Conservation (phyloP, 2,797 vertebrate species). For the Cynodonichthys magdalenae region DNA sequence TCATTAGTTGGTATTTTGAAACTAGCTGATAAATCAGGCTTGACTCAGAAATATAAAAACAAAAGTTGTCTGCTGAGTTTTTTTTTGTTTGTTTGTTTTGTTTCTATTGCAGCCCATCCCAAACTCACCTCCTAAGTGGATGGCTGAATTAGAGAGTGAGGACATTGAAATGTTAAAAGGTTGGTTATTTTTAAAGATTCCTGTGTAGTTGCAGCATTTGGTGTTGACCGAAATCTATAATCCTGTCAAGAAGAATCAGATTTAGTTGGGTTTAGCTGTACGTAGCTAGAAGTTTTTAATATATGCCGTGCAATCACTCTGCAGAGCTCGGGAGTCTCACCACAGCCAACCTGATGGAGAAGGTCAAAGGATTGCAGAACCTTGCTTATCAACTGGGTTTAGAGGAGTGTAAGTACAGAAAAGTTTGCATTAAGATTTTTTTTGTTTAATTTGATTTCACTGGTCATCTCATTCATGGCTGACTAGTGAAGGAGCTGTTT, state of each 20-base stretch:
- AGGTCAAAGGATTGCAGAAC: constrained; percentile 97
- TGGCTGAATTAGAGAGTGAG: constrained; percentile 96
- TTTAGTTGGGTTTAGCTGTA: not conserved
- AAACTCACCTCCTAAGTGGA: constrained; percentile 97
- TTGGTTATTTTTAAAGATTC: constrained; percentile 41
- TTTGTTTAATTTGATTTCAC: not conserved
- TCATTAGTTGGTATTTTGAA: constrained; percentile 28
- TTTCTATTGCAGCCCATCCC: constrained; percentile 87
- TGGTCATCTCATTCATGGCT: not conserved
- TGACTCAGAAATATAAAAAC: not conserved
- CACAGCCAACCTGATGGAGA: constrained; percentile 98
- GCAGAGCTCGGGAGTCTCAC: constrained; percentile 97
- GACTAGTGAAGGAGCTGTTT: no score
- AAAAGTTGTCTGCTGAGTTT: constrained; percentile 5
- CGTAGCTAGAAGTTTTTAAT: constrained; percentile 4
- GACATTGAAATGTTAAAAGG: constrained; percentile 99
- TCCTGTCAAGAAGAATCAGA: constrained; percentile 31
- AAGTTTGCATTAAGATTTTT: not conserved
- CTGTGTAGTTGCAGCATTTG: constrained; percentile 7
- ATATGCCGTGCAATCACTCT: constrained; percentile 4
- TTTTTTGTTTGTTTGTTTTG: no score
- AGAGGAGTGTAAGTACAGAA: constrained; percentile 93
- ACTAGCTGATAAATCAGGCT: constrained; percentile 22
- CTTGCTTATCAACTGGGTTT: constrained; percentile 96
- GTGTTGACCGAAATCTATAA: constrained; percentile 6